These are phyloP conservation scores for Lepidocyrtoides sp. DNA, from an alignment of 2,888 invertebrate species.

Conservation along the genomic window DNA sequence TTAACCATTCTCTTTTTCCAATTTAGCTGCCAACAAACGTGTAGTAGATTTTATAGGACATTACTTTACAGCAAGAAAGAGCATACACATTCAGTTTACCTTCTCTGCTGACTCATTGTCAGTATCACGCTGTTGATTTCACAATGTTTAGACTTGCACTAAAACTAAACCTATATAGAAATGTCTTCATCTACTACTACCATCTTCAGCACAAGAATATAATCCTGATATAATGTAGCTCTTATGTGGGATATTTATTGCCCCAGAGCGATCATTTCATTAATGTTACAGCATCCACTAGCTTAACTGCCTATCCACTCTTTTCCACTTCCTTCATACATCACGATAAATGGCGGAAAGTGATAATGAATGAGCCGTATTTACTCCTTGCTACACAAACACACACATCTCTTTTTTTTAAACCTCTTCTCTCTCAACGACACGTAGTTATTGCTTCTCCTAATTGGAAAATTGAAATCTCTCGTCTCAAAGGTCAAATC, in stretches of 20 bases:
- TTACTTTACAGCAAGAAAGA: not conserved
- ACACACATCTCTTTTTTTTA: not conserved
- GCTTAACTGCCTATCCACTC: constrained; percentile 76
- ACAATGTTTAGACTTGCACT: no score
- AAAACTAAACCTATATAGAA: no score
- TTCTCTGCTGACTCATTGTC: no score
- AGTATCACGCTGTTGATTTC: no score
- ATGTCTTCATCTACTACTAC: not conserved
- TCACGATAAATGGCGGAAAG: constrained; percentile 66
- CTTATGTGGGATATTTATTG: constrained; percentile 75
- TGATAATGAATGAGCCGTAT: constrained; percentile 70
- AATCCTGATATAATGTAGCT: constrained; percentile 64
- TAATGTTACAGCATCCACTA: constrained; percentile 74
- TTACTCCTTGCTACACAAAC: constrained; percentile 9
- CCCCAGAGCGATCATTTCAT: constrained; percentile 78
- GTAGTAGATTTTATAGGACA: not conserved
- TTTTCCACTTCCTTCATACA: constrained; percentile 73
- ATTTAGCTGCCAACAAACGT: constrained; percentile 43
- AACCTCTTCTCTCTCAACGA: not conserved
- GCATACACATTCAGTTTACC: not conserved
- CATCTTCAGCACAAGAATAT: constrained; percentile 33
- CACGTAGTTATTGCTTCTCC: not conserved
- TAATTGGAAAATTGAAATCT: constrained; percentile 63
- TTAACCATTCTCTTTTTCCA: not conserved
- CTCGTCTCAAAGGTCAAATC: constrained; percentile 71